Base-by-base conservation (phyloP, 2,888 invertebrate genomes). In the Oxycera nigricornis region DNA sequence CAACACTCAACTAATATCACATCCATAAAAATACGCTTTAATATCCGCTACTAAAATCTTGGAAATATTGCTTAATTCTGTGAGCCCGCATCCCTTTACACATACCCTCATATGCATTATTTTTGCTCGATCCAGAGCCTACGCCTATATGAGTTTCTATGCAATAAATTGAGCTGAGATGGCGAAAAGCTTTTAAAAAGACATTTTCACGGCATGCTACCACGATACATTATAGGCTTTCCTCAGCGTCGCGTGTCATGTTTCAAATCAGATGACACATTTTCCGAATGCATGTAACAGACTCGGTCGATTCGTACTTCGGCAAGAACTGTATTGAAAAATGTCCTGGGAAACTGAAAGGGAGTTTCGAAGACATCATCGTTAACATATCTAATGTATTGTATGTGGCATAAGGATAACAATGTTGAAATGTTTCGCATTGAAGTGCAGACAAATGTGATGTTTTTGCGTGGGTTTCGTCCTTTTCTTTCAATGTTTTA, bases 161-260 rank as follows among this genome's bases (percentile, higher is more conserved):
- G 55, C 35, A 55, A 70, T 70, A 70, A 70, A 70, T 70, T 70
- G 31, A 55, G 52, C 22, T 20, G 55, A 31, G 52, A 70, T 70
- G 70, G 70, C 70, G 31, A 70, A 70, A 70, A 70, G 70, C 70
- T 70, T 70, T 70, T 70, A 70, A 70, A 70, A 70, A 70, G 70
- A 70, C 70, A 70, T 68, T 68, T 50, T 50, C 50, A 14, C 50
- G 50, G 52, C 68, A 68, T 68, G 68, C 31, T 52, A 30, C n/a
- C 55, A 52, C 20, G 6, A 30, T 62, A 35, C 39, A 39, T 65
- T 39, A 65, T 24, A 41, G 14, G 28, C 59, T 41, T 61, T 30
- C 22, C 39, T 41, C 39, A 6, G 11, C 22, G 24, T 39, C 30
- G 65, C 24, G 41, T 65, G 39, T 26, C 31, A 70, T 70, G 55